These are phyloP conservation scores for Pharmacophagus antenor DNA, from an alignment of 2,888 invertebrate genomes.

Conservation along the genomic window DNA sequence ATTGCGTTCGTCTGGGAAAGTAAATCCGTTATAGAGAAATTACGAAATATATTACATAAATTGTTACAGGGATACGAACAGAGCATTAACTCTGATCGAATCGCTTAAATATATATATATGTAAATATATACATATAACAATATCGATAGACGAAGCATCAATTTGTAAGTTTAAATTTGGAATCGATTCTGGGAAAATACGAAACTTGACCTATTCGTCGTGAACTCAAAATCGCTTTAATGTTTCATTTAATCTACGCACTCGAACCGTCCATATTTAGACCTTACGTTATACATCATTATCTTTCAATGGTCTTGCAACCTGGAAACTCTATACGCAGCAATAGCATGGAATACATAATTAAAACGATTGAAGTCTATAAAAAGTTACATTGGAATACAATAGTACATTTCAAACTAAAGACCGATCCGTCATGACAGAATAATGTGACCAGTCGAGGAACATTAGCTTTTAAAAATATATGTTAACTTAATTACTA, in stretches of 20 bases:
- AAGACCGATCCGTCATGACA: not conserved
- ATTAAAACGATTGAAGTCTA: not conserved
- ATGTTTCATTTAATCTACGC: too few species aligned
- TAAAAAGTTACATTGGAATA: not conserved
- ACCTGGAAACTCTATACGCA: too few species aligned
- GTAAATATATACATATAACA: not conserved
- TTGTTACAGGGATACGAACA: slow-evolving; percentile 11
- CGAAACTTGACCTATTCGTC: too few species aligned
- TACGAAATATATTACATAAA: slow-evolving; percentile 31
- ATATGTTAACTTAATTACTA: too few species aligned
- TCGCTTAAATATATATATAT: not conserved
- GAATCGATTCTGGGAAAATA: too few species aligned
- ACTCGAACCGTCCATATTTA: too few species aligned
- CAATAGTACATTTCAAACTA: not conserved
- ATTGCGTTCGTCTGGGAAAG: slow-evolving; percentile 41
- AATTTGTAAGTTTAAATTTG: too few species aligned
- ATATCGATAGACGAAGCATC: too few species aligned
- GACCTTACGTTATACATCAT: too few species aligned
- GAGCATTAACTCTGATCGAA: slow-evolving; percentile 26
- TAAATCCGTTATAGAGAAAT: slow-evolving; percentile 59
- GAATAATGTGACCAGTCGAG: not conserved
- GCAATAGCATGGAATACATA: too few species aligned
- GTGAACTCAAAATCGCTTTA: too few species aligned
- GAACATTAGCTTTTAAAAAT: not conserved
- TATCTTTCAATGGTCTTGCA: too few species aligned